Evolutionary conservation across 2,888 invertebrate genomes (phyloP), one percentile per base, ranked within the genome.

Genomic region (Phalangium opilio): DNA sequence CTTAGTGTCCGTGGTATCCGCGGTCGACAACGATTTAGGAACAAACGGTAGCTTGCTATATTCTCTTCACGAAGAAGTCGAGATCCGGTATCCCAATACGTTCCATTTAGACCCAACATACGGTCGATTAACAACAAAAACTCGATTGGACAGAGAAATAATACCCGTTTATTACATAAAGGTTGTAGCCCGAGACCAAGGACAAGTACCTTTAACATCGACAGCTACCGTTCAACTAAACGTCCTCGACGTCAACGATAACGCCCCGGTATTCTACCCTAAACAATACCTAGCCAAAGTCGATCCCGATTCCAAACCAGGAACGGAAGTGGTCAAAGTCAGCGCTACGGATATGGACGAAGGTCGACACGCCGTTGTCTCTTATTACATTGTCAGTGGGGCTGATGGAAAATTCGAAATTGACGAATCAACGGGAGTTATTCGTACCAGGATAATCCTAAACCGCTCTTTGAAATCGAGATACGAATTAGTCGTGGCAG

Each of bases 1-100:
- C 55, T 71, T 85, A 58, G 79, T 90, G 19, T 78, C 86, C 1
- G 81, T 83, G 67, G 67, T 90, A 45, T 81, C 83, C 20, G 89
- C 90, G 17, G 76, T 81, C 7, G 90, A 91, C 70, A 83, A 84
- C 65, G 90, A 91, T 68, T 86, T 87, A 67, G 89, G 89, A 32
- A 85, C 87, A 5, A 90, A 90, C 68, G 89, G 90, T 32, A 86
- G 85, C 59, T 81, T 90, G 18, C 80, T 83, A 14, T 89, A 86
- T 64, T 76, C 75, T 56, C 69, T 90, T 48, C 80, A 85, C 59
- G 75, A 81, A 2, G 78, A 78, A 56, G 81, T 83, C 12, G 75
- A 79, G 54, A 76, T 80, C 59, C 75, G 77, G 60, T 86, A 87
- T 65, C 83, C 84, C n/a, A 79, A 81, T 57, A 79, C 81, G 46